A percentile compares a stretch with the other conserved stretches of the same genome.
phyloP scores from a whole-genome alignment of 1,140 invertebrate species.

The Amyelois transitella region DNA sequence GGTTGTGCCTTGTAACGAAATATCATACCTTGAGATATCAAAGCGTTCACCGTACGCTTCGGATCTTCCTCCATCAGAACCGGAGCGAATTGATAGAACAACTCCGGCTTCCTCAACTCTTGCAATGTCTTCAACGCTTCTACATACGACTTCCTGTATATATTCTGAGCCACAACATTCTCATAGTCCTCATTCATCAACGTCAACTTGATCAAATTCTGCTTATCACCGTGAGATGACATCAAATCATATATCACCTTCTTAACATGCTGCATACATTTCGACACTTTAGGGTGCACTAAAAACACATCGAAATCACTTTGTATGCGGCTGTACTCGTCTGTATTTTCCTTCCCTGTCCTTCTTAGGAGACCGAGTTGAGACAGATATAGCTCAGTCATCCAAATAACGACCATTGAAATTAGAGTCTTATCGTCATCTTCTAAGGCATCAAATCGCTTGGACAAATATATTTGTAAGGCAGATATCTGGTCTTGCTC shows the following conservation, averaged over 20 bases:
- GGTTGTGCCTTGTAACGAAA: no score
- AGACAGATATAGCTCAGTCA: constrained; percentile 93
- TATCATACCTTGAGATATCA: constrained; percentile 79
- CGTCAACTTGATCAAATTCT: constrained; percentile 90
- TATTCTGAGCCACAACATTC: constrained; percentile 89
- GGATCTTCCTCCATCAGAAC: constrained; percentile 89
- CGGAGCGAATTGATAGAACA: constrained; percentile 94
- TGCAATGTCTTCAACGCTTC: constrained; percentile 86
- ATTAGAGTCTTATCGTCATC: constrained; percentile 86
- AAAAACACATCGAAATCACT: constrained; percentile 88
- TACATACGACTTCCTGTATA: constrained; percentile 84
- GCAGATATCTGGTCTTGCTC: constrained; percentile 87
- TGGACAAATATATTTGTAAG: constrained; percentile 88
- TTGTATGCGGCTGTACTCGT: constrained; percentile 80
- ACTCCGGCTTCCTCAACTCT: constrained; percentile 81
- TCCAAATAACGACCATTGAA: constrained; percentile 94
- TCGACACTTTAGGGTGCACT: constrained; percentile 78
- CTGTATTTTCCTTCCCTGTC: constrained; percentile 73
- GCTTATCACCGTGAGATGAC: constrained; percentile 93
- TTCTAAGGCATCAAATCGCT: constrained; percentile 76
- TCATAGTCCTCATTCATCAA: constrained; percentile 93
- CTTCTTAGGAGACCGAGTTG: constrained; percentile 85
- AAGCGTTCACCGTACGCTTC: constrained; percentile 84
- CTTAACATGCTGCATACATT: constrained; percentile 86
- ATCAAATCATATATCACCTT: constrained; percentile 91